These are phyloP conservation scores for Rhinogobio ventralis DNA, from an alignment of 2,797 vertebrate species.

Conservation along the genomic window DNA sequence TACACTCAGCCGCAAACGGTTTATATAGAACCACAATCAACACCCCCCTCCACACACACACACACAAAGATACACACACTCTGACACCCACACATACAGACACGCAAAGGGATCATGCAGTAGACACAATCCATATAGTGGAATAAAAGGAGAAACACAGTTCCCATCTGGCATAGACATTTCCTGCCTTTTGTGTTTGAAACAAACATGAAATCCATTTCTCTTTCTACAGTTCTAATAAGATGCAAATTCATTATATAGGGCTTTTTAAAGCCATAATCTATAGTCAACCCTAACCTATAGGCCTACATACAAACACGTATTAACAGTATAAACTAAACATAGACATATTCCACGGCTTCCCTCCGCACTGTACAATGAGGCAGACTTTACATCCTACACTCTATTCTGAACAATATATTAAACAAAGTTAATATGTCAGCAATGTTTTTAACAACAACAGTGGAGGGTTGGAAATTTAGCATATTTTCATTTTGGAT, in stretches of 20 bases:
- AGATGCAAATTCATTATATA: not conserved
- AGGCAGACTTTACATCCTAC: not conserved
- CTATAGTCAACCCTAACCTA: not conserved
- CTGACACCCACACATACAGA: conserved; percentile 25
- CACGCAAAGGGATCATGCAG: conserved; percentile 22
- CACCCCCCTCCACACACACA: conserved; percentile 36
- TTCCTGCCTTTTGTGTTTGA: conserved; percentile 5
- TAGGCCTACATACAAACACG: not conserved
- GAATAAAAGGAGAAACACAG: conserved; percentile 16
- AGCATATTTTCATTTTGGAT: not conserved
- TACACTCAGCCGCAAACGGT: conserved; percentile 62
- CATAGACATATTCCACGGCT: not conserved
- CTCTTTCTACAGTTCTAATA: not conserved
- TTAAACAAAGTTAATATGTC: conserved; percentile 2
- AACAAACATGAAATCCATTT: not conserved
- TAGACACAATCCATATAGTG: conserved; percentile 23
- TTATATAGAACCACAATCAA: conserved; percentile 47
- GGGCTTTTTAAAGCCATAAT: not conserved
- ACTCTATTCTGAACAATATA: conserved; percentile 5
- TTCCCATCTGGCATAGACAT: conserved; percentile 20
- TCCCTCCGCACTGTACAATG: not conserved
- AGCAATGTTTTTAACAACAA: not conserved
- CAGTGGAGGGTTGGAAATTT: not conserved
- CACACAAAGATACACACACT: conserved; percentile 5
- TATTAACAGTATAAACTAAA: conserved; percentile 24